phyloP scores from a whole-genome alignment of 2,888 invertebrate species.

The Pristionchus entomophagus region DNA sequence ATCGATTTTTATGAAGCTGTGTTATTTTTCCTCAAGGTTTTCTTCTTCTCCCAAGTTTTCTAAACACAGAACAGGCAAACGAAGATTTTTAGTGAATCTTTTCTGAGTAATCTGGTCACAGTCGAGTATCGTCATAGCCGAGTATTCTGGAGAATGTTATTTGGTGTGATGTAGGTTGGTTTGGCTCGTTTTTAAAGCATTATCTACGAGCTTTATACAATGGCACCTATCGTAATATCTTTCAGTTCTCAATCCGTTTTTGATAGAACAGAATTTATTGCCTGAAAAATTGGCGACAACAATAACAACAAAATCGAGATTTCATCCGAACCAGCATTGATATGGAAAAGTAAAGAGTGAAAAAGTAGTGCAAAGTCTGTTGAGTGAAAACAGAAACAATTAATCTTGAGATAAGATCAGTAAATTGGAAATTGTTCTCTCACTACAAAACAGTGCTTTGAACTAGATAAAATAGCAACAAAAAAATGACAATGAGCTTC shows the following conservation, averaged over 20 bases:
- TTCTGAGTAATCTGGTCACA: no score
- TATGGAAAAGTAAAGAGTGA: not conserved
- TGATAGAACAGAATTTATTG: not conserved
- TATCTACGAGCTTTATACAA: not conserved
- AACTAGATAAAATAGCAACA: not conserved
- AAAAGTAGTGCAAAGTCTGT: not conserved
- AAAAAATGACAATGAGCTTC: no score
- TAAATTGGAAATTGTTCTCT: not conserved
- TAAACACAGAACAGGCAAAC: no score
- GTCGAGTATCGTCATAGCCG: no score
- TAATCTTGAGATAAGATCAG: not conserved
- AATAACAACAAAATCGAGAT: constrained; percentile 4
- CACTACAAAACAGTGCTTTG: not conserved
- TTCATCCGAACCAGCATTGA: constrained; percentile 17
- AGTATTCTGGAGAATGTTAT: not conserved
- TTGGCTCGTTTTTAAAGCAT: no score
- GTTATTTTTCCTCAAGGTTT: no score
- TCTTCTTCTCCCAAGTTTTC: no score
- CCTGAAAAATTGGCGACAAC: not conserved
- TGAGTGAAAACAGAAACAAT: not conserved
- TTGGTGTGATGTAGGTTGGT: not conserved
- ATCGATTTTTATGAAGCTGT: no score
- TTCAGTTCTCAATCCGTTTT: not conserved
- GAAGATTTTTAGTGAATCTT: no score
- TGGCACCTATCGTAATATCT: not conserved